A percentile compares a stretch with the other conserved stretches of the same genome.
These are phyloP conservation scores for Proisotoma minuta DNA, from an alignment of 2,888 invertebrate genomes.

Conservation along the genomic window DNA sequence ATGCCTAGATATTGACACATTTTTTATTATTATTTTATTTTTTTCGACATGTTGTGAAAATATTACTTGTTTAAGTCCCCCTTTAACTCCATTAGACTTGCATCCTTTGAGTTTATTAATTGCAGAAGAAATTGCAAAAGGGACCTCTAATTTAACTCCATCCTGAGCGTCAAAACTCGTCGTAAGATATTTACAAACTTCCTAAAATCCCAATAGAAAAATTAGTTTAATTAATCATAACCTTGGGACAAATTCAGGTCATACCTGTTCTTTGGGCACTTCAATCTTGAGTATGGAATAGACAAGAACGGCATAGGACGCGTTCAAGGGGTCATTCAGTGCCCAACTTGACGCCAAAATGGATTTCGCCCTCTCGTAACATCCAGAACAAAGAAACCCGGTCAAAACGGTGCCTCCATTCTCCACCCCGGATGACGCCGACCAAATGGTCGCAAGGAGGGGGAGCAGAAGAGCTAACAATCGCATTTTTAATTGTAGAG, in stretches of 20 bases:
- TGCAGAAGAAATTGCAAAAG: conserved; percentile 34
- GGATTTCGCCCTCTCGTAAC: conserved; percentile 23
- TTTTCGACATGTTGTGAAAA: not conserved
- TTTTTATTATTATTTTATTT: not conserved
- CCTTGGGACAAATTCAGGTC: not conserved
- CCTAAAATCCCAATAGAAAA: conserved; percentile 20
- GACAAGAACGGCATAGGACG: conserved; percentile 39
- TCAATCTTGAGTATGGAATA: conserved; percentile 32
- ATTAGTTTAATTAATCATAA: not conserved
- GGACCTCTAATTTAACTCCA: conserved; percentile 37
- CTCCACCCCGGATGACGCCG: conserved; percentile 37
- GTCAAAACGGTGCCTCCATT: conserved; percentile 19
- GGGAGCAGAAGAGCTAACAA: conserved; percentile 18
- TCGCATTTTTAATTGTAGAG: conserved; percentile 20
- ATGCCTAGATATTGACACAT: conserved; percentile 18
- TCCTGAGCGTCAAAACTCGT: conserved; percentile 36
- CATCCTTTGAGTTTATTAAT: conserved; percentile 34
- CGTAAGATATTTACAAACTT: conserved; percentile 42
- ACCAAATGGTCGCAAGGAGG: conserved; percentile 30
- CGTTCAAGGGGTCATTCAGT: conserved; percentile 32
- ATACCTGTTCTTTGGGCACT: conserved; percentile 39
- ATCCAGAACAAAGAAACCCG: conserved; percentile 27
- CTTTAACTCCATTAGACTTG: conserved; percentile 36
- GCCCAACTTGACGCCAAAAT: conserved; percentile 38
- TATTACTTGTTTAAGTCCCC: conserved; percentile 38